phyloP scores from a whole-genome alignment of 2,888 invertebrate species.

The Terebella lapidaria region DNA sequence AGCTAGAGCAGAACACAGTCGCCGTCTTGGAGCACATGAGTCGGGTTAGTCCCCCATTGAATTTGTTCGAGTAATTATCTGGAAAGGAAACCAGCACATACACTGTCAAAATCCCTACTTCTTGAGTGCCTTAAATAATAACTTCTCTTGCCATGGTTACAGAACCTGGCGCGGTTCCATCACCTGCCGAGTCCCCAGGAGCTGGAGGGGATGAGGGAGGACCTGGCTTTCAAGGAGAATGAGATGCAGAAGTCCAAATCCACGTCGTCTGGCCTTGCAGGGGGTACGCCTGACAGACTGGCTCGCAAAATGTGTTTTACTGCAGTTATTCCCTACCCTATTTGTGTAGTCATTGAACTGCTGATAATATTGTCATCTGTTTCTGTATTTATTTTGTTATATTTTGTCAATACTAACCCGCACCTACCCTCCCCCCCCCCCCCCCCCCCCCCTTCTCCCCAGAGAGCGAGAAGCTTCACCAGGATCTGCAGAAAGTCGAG shows the following conservation, averaged over 20 bases:
- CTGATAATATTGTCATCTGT: not conserved
- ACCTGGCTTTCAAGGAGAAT: constrained; percentile 57
- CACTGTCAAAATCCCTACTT: no score
- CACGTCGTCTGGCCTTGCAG: constrained; percentile 62
- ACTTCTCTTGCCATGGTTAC: not conserved
- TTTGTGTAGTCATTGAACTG: not conserved
- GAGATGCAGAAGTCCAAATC: constrained; percentile 63
- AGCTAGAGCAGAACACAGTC: constrained; percentile 64
- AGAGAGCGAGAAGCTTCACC: constrained; percentile 58
- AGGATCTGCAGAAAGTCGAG: constrained; percentile 57
- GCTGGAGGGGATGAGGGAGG: constrained; percentile 55
- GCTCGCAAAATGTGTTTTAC: not conserved
- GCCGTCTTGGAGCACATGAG: constrained; percentile 66
- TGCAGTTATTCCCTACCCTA: not conserved
- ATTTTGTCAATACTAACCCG: no score
- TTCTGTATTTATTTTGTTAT: no score
- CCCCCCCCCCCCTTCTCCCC: no score
- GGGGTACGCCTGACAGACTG: constrained; percentile 34
- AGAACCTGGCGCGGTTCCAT: constrained; percentile 44
- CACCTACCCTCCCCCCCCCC: no score
- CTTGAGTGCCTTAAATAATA: no score
- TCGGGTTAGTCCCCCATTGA: constrained; percentile 40
- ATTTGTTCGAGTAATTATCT: no score
- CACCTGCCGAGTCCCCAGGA: constrained; percentile 53
- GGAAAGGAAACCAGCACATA: no score